Conservation (phyloP, 2,797 vertebrate genomes). For the Artibeus jamaicensis region DNA sequence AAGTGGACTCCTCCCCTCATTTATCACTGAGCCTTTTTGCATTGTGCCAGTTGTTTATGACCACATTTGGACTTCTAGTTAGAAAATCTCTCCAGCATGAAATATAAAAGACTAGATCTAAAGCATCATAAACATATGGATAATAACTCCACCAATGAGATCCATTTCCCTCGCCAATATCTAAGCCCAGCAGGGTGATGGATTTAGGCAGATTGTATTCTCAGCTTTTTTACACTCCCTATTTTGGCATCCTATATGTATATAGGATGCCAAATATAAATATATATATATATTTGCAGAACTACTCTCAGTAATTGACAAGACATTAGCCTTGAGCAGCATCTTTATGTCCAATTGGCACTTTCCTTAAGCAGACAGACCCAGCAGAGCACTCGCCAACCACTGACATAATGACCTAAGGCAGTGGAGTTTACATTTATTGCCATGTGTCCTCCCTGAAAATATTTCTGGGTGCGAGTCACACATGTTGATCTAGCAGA, state of each 20-base stretch:
- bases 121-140: slow-evolving; percentile 27
- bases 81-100: slow-evolving; percentile 42
- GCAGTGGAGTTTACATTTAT: background rate
- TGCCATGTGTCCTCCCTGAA: background rate
- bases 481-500: background rate
- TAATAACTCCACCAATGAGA: slow-evolving; percentile 29
- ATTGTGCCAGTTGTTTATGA: slow-evolving; percentile 43
- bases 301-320: background rate
- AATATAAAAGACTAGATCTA: slow-evolving; percentile 36
- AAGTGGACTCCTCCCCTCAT: background rate
- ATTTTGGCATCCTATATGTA: background rate
- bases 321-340: background rate
- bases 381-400: background rate
- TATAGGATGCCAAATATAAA: too few relatives aligned
- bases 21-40: background rate
- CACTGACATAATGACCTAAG: background rate
- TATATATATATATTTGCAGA: background rate
- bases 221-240: background rate
- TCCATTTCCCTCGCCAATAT: slow-evolving; percentile 1
- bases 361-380: background rate
- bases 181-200: background rate
- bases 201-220: slow-evolving; percentile 41
- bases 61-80: background rate
- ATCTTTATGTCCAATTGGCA: background rate
- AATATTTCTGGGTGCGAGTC: background rate